Percentiles rank a stretch among this genome's conserved stretches.
These are phyloP conservation scores for Apogon hyalosoma DNA, from an alignment of 2,797 vertebrate species.

Conservation along the genomic window DNA sequence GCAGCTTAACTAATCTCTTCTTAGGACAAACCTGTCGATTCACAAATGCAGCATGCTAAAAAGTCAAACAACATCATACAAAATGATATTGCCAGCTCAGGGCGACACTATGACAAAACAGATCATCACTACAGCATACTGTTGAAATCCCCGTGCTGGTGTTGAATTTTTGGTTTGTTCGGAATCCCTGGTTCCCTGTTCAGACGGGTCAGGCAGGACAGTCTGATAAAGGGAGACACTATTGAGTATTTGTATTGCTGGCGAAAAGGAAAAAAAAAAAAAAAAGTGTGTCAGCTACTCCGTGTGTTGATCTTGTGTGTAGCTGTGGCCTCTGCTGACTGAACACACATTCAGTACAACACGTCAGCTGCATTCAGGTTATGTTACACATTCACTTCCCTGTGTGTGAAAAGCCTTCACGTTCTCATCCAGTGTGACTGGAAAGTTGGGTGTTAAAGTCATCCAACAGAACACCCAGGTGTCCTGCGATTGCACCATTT, in stretches of 20 bases:
- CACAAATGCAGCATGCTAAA: slow-evolving; percentile 72
- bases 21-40: slow-evolving; percentile 68
- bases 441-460: slow-evolving; percentile 28
- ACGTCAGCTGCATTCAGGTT: slow-evolving; percentile 21
- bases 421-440: slow-evolving; percentile 11
- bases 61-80: slow-evolving; percentile 49
- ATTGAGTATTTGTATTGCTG: slow-evolving; percentile 75
- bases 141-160: slow-evolving; percentile 81
- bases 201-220: slow-evolving; percentile 31
- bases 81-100: slow-evolving; percentile 67
- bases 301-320: slow-evolving; percentile 45
- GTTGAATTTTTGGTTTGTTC: slow-evolving; percentile 79
- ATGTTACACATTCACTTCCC: slow-evolving; percentile 30
- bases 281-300: slow-evolving; percentile 39
- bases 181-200: slow-evolving; percentile 65
- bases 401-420: slow-evolving; percentile 21
- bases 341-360: slow-evolving; percentile 25
- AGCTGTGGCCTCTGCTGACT: slow-evolving; percentile 31
- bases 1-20: slow-evolving; percentile 76
- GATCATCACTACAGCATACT: slow-evolving; percentile 66
- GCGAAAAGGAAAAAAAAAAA: slow-evolving; percentile 29
- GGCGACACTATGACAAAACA: slow-evolving; percentile 45
- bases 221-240: slow-evolving; percentile 53
- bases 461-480: slow-evolving; percentile 22
- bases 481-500: slow-evolving; percentile 16